These are phyloP conservation scores for Liopterus haemorrhoidalis DNA, from an alignment of 2,888 invertebrate species.

Conservation along the genomic window DNA sequence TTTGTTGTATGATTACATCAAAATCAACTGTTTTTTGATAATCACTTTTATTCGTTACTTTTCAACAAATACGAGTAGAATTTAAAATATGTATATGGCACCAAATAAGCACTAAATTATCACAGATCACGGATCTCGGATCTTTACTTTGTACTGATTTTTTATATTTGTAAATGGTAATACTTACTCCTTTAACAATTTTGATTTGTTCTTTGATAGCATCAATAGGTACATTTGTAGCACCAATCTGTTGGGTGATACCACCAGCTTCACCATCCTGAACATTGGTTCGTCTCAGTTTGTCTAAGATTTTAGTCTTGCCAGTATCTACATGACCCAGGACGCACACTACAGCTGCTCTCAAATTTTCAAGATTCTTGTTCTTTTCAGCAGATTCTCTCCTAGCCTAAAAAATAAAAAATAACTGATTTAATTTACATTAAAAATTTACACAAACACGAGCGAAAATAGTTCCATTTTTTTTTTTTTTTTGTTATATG, in stretches of 20 bases:
- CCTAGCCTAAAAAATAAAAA: constrained; percentile 50
- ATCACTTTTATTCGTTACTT: too few relatives aligned
- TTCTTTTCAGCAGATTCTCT: constrained; percentile 65
- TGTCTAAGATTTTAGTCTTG: constrained; percentile 98
- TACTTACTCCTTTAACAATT: constrained; percentile 81
- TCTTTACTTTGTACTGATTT: too few relatives aligned
- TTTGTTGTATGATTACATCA: too few relatives aligned
- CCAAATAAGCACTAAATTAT: too few relatives aligned
- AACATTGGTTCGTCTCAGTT: constrained; percentile 81
- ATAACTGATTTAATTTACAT: not conserved
- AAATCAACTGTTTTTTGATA: too few relatives aligned
- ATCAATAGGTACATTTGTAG: constrained; percentile 95
- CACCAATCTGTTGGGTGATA: constrained; percentile 99
- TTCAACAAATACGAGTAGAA: too few relatives aligned
- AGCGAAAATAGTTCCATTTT: not conserved
- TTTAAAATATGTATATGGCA: too few relatives aligned
- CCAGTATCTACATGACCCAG: constrained; percentile 99
- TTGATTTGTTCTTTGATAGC: constrained; percentile 92
- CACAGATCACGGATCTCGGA: too few relatives aligned
- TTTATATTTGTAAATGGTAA: too few relatives aligned
- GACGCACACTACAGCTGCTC: constrained; percentile 97
- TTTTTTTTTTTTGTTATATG: too few relatives aligned
- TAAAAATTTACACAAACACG: not conserved
- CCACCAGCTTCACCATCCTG: constrained; percentile 98
- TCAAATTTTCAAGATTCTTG: constrained; percentile 60